phyloP scores from a whole-genome alignment of 2,113 vertebrate genomes.

The Oreotragus oreotragus region DNA sequence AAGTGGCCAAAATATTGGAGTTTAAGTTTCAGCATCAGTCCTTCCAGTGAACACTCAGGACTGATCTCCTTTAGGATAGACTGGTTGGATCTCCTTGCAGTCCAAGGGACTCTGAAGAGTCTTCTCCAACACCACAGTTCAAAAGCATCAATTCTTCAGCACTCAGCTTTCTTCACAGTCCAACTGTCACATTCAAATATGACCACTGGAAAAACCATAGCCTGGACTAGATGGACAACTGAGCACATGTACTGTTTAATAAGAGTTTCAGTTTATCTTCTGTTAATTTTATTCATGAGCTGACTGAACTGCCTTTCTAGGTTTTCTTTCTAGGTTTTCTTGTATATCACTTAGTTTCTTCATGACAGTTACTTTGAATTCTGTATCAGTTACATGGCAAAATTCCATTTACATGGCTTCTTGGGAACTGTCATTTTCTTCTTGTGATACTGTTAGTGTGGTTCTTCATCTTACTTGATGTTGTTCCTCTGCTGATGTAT shows the following conservation, averaged over 20 bases:
- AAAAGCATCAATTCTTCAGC: too few species aligned
- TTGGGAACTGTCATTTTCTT: background rate
- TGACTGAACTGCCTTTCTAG: background rate
- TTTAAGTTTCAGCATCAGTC: too few species aligned
- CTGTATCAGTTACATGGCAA: background rate
- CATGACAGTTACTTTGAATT: background rate
- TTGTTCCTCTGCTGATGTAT: background rate
- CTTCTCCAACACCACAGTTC: too few species aligned
- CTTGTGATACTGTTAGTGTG: background rate
- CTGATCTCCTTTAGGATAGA: too few species aligned
- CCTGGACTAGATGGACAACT: background rate
- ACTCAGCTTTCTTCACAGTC: too few species aligned
- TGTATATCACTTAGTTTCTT: background rate
- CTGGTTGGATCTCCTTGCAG: too few species aligned
- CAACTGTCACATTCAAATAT: too few species aligned
- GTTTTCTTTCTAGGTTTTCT: background rate
- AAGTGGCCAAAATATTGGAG: too few species aligned
- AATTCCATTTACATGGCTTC: background rate
- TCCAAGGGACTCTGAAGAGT: too few species aligned
- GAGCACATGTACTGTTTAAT: background rate
- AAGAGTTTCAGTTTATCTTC: background rate
- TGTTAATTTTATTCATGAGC: background rate
- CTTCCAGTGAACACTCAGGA: too few species aligned
- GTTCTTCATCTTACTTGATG: background rate
- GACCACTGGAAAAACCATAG: too few species aligned